Evolutionary conservation across 2,888 invertebrate genomes (phyloP).

Genomic region (Xestia sexstrigata): DNA sequence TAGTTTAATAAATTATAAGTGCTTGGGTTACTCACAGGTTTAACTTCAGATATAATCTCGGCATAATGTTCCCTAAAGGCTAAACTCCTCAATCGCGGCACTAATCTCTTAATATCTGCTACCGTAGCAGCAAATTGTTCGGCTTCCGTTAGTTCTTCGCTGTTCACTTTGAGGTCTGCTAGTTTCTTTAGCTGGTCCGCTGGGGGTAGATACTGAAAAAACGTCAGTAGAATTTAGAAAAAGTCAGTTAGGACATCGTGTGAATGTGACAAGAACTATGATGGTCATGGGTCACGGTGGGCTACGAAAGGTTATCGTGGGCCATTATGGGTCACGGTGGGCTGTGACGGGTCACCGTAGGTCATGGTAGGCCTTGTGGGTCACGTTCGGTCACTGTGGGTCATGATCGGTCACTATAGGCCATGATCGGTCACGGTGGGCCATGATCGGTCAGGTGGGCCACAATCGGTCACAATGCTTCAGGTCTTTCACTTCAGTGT

Average conservation of each 20-base stretch:
- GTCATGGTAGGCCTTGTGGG: neutral
- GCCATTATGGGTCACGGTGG: neutral
- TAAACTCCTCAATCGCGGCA: conserved; percentile 96
- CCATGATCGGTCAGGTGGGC: neutral
- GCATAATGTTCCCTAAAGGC: conserved; percentile 97
- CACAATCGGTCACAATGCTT: neutral
- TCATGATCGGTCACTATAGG: neutral
- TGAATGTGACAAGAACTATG: no score
- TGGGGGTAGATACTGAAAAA: conserved; percentile 95
- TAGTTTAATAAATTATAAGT: neutral
- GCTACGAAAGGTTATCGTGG: neutral
- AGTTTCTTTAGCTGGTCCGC: conserved; percentile 97
- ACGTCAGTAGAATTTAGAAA: neutral
- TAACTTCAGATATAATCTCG: conserved; percentile 93
- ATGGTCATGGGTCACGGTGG: neutral
- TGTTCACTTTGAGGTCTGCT: conserved; percentile 94
- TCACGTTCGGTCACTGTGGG: neutral
- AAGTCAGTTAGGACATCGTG: neutral
- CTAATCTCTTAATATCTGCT: conserved; percentile 96
- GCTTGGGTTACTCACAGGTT: conserved; percentile 91
- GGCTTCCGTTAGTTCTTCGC: conserved; percentile 96
- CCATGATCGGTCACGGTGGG: neutral
- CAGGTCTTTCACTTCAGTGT: no score
- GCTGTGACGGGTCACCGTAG: neutral
- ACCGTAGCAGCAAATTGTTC: conserved; percentile 98